phyloP scores from a whole-genome alignment of 2,888 invertebrate genomes.

The Erebia aethiops region DNA sequence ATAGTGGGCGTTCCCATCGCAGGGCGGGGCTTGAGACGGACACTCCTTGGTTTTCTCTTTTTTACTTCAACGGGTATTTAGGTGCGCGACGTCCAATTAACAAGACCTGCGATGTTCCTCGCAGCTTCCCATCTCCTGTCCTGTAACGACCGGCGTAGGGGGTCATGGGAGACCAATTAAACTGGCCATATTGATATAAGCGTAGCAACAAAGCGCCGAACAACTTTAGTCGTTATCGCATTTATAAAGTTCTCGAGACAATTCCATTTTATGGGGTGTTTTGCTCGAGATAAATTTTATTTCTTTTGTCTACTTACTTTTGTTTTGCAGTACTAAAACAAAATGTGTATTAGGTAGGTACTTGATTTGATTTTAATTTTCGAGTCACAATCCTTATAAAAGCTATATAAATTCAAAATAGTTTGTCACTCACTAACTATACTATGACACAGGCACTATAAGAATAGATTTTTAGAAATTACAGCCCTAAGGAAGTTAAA shows the following conservation, averaged over 20 bases:
- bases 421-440: no score
- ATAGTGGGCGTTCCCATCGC: conserved; percentile 70
- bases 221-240: conserved; percentile 82
- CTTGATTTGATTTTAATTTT: conserved; percentile 17
- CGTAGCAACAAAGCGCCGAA: conserved; percentile 74
- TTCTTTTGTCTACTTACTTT: conserved; percentile 72
- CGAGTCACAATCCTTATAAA: no score
- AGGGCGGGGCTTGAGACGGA: conserved; percentile 74
- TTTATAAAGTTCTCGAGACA: conserved; percentile 81
- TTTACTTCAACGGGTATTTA: conserved; percentile 77
- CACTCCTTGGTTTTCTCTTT: conserved; percentile 81
- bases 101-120: conserved; percentile 57
- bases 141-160: conserved; percentile 25
- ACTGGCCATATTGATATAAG: conserved; percentile 74
- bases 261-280: conserved; percentile 82
- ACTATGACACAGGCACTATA: no score
- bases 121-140: conserved; percentile 43
- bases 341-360: conserved; percentile 25
- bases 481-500: no score
- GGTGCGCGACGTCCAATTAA: conserved; percentile 64
- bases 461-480: no score
- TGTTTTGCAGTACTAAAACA: conserved; percentile 42
- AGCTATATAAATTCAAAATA: no score
- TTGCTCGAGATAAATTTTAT: conserved; percentile 79
- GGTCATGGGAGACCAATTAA: conserved; percentile 48